phyloP scores from a whole-genome alignment of 1,140 invertebrate species.

The Caenorhabditis tropicalis region DNA sequence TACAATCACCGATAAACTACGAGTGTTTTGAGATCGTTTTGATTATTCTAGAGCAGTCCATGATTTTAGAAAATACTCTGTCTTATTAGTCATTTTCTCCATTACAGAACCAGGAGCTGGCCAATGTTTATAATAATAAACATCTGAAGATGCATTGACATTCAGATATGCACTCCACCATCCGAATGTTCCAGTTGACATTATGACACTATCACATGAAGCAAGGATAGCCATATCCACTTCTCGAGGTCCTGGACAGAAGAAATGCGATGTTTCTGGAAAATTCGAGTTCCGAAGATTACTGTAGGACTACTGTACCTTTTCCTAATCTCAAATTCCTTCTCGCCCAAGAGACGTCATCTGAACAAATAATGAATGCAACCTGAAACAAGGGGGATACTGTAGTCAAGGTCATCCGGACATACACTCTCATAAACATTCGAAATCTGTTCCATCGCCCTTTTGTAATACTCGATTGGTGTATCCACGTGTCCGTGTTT shows the following conservation, averaged over 20 bases:
- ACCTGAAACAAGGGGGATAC: not conserved
- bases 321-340: constrained; percentile 44
- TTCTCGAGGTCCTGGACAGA: constrained; percentile 45
- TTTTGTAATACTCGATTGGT: constrained; percentile 50
- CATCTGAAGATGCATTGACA: constrained; percentile 55
- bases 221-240: constrained; percentile 67
- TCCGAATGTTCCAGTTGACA: constrained; percentile 68
- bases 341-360: constrained; percentile 54
- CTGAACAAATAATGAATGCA: constrained; percentile 55
- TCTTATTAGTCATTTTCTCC: constrained; percentile 54
- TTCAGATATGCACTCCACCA: constrained; percentile 69
- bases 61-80: constrained; percentile 51
- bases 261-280: constrained; percentile 37
- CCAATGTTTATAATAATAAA: constrained; percentile 61
- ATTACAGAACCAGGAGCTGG: constrained; percentile 44
- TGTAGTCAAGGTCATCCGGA: not conserved
- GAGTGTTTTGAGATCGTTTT: not conserved
- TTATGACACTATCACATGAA: constrained; percentile 63
- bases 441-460: constrained; percentile 50
- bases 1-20: not conserved
- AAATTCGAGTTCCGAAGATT: too few relatives aligned
- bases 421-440: constrained; percentile 25
- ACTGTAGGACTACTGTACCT: constrained; percentile 26
- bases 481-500: constrained; percentile 56
- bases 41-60: constrained; percentile 51